Conservation (phyloP, 2,797 vertebrate genomes). For the Smutsia gigantea region DNA sequence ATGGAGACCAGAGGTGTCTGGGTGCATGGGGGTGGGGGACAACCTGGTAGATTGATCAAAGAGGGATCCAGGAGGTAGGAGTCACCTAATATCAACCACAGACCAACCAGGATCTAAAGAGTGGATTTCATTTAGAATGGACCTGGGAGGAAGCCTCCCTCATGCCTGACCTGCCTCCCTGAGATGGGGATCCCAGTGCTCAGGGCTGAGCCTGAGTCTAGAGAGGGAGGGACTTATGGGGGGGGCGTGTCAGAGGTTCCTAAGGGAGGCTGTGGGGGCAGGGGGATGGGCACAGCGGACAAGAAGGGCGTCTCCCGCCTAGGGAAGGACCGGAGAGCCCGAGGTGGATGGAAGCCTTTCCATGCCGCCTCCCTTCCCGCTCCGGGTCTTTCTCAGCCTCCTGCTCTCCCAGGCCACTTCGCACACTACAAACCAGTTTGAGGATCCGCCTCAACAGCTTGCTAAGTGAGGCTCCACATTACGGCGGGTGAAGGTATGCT, state of each 20-base stretch:
- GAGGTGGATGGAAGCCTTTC: accelerated
- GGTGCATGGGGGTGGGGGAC: neutral
- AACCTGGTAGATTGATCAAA: neutral
- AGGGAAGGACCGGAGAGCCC: neutral
- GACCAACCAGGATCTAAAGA: neutral
- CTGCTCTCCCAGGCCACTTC: neutral
- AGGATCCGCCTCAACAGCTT: neutral
- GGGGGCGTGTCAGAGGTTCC: neutral
- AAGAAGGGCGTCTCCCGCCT: neutral
- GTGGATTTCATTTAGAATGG: neutral
- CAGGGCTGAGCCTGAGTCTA: neutral
- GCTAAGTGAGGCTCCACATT: neutral
- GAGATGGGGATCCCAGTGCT: neutral
- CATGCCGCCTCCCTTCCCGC: neutral
- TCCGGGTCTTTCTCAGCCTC: neutral
- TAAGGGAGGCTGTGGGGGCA: neutral
- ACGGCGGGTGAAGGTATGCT: neutral
- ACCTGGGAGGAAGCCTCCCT: neutral
- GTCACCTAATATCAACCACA: neutral
- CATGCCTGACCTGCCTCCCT: too few species aligned
- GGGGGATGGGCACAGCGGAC: accelerated
- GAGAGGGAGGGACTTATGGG: accelerated
- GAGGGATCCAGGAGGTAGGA: neutral
- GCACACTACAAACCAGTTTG: neutral
- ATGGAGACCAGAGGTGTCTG: neutral